These are phyloP conservation scores for Beroe forskalii DNA, from an alignment of 37 sponge, comb jelly and placozoan species.

Conservation along the genomic window DNA sequence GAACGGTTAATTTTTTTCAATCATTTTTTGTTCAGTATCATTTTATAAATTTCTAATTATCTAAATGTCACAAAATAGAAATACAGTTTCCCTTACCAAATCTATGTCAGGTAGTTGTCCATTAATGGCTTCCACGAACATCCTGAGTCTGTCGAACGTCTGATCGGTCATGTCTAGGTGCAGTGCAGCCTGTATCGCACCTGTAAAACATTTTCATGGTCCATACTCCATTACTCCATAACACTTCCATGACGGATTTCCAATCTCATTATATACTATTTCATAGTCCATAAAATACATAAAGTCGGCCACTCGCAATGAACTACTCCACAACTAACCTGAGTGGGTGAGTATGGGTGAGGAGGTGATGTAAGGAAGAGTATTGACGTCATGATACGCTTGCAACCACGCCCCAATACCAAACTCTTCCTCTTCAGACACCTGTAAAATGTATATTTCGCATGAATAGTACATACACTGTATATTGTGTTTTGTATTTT, in stretches of 20 bases:
- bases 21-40: too few relatives aligned
- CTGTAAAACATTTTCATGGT: background rate
- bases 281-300: too few relatives aligned
- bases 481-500: too few relatives aligned
- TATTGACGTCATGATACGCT: conserved; percentile 11
- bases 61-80: too few relatives aligned
- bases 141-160: background rate
- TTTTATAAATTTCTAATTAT: too few relatives aligned
- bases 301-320: too few relatives aligned
- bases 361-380: conserved; percentile 21
- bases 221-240: too few relatives aligned
- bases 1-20: too few relatives aligned
- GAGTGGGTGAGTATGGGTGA: conserved; percentile 36
- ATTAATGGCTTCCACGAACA: conserved; percentile 59
- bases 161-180: conserved; percentile 16
- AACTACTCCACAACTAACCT: background rate
- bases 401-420: conserved; percentile 51
- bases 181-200: conserved; percentile 53
- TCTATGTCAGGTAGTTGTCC: conserved; percentile 61
- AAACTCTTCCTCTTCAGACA: conserved; percentile 55
- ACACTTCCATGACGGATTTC: too few relatives aligned
- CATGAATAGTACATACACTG: too few relatives aligned
- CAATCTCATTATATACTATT: too few relatives aligned
- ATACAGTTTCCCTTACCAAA: too few relatives aligned
- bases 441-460: background rate